A percentile compares a stretch with the other conserved stretches of the same genome.
These are phyloP conservation scores for Loris lydekkerianus DNA, from an alignment of 2,797 vertebrate genomes.

Conservation along the genomic window DNA sequence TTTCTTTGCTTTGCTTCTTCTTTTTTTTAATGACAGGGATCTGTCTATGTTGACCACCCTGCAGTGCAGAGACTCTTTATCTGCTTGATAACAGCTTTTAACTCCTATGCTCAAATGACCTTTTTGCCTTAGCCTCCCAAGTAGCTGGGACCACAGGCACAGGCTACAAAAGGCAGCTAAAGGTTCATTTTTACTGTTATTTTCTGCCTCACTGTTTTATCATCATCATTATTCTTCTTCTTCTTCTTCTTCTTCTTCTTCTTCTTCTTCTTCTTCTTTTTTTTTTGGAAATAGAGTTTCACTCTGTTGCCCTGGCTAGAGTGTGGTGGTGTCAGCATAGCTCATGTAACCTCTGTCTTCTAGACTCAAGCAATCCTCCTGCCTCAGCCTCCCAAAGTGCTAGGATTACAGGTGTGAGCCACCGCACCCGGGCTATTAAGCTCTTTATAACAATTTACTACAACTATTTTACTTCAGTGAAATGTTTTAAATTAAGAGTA, in stretches of 20 bases:
- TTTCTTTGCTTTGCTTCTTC: neutral
- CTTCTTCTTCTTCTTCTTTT: neutral
- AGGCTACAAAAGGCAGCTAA: neutral
- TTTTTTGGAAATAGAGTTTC: neutral
- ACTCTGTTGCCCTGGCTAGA: neutral
- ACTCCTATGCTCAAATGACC: neutral
- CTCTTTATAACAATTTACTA: neutral
- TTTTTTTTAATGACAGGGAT: neutral
- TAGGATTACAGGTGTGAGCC: neutral
- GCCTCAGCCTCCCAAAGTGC: neutral
- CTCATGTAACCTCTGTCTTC: neutral
- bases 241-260: neutral
- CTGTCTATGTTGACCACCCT: neutral
- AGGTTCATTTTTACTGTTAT: neutral
- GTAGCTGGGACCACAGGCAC: neutral
- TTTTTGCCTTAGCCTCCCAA: neutral
- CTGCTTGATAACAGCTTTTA: neutral
- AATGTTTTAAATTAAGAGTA: neutral
- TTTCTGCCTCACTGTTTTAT: neutral
- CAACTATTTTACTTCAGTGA: constrained; percentile 7
- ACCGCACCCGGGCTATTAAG: neutral
- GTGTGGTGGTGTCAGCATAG: neutral
- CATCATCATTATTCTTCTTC: neutral
- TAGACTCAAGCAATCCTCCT: neutral
- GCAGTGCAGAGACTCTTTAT: neutral